These are phyloP conservation scores for Ennomos erosarius DNA, from an alignment of 2,888 invertebrate species.

Conservation along the genomic window DNA sequence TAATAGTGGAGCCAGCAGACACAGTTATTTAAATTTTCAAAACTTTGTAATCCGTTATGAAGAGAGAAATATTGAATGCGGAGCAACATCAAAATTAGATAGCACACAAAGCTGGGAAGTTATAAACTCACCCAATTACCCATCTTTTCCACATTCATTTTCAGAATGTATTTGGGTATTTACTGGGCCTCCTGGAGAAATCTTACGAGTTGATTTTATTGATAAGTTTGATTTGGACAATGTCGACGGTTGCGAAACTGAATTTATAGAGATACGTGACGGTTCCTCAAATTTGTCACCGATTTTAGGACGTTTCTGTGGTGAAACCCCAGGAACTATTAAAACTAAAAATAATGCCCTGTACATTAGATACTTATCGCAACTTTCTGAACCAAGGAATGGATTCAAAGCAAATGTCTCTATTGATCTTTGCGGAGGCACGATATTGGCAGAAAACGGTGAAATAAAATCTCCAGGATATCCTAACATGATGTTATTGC, in stretches of 20 bases:
- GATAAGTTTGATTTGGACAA: conserved; percentile 89
- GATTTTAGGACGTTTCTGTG: conserved; percentile 87
- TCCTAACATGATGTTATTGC: conserved; percentile 83
- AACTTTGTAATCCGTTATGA: conserved; percentile 82
- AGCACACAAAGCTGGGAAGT: conserved; percentile 73
- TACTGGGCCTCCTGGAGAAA: conserved; percentile 89
- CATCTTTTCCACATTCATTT: conserved; percentile 90
- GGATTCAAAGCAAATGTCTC: conserved; percentile 91
- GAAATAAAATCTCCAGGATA: conserved; percentile 88
- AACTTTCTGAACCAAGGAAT: conserved; percentile 88
- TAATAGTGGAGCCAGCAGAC: conserved; percentile 23
- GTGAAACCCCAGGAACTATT: conserved; percentile 85
- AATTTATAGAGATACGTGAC: conserved; percentile 93
- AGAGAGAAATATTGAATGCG: conserved; percentile 89
- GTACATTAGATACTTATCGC: conserved; percentile 89
- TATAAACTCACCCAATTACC: conserved; percentile 93
- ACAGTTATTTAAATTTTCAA: conserved; percentile 42
- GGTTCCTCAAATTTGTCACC: conserved; percentile 90
- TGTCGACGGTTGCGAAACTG: conserved; percentile 66
- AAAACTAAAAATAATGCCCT: conserved; percentile 88
- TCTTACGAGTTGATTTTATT: conserved; percentile 90
- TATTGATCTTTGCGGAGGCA: conserved; percentile 87
- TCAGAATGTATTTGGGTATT: conserved; percentile 94
- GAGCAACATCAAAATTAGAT: conserved; percentile 86
- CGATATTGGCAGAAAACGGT: conserved; percentile 85